A percentile compares a stretch with the other conserved stretches of the same genome.
Conservation (phyloP, 2,113 vertebrate species). For the Nematolebias whitei region DNA sequence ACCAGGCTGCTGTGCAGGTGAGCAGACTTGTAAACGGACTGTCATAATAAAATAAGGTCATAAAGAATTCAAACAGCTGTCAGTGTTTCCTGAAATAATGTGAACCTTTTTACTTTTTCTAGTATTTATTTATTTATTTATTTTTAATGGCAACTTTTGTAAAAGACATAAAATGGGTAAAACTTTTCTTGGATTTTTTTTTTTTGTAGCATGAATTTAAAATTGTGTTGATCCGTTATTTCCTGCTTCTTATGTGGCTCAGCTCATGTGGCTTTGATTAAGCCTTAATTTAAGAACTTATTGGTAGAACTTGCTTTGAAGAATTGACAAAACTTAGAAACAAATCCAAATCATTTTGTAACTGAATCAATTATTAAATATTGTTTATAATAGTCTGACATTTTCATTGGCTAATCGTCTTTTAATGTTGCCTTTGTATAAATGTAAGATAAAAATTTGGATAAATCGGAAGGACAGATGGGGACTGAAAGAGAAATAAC, state of each 20-base stretch:
- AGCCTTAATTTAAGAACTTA: too few species aligned
- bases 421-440: constrained; percentile 6
- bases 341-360: neutral
- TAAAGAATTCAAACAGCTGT: neutral
- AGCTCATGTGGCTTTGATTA: too few species aligned
- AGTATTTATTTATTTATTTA: neutral
- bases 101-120: neutral
- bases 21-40: neutral
- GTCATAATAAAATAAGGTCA: neutral
- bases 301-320: neutral
- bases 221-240: too few species aligned
- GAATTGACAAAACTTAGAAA: neutral
- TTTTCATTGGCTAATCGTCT: constrained; percentile 1
- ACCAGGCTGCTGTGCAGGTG: constrained; percentile 85
- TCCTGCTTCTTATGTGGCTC: neutral
- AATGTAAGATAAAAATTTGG: constrained; percentile 17
- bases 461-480: neutral
- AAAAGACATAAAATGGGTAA: neutral
- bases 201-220: too few species aligned
- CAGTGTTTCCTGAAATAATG: neutral
- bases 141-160: neutral
- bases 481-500: constrained; percentile 4
- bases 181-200: too few species aligned
- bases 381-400: neutral
- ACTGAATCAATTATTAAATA: constrained; percentile 1